Evolutionary conservation across 2,797 vertebrate genomes (phyloP).

Genomic region (Amblyraja radiata): DNA sequence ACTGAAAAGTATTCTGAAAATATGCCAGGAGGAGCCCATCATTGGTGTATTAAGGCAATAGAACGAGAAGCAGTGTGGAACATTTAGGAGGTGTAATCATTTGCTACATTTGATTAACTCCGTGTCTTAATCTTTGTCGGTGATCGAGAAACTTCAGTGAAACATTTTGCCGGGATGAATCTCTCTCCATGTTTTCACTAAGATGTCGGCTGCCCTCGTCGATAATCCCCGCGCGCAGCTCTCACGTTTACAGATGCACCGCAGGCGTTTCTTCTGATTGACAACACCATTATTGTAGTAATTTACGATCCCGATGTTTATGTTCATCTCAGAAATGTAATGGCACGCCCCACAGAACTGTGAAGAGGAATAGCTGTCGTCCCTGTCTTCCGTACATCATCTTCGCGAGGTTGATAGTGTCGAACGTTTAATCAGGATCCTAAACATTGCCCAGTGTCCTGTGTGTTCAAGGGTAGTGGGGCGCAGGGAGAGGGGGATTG

Average conservation of each 20-base stretch:
- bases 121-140: too few species aligned
- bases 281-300: background rate
- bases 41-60: too few species aligned
- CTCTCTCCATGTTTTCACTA: background rate
- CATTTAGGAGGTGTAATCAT: too few species aligned
- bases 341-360: background rate
- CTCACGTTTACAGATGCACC: background rate
- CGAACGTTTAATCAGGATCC: background rate
- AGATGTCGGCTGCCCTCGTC: background rate
- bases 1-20: background rate
- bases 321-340: background rate
- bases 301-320: too few species aligned
- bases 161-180: too few species aligned
- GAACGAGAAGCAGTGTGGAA: too few species aligned
- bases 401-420: too few species aligned
- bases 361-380: background rate
- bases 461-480: background rate
- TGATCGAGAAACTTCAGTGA: too few species aligned
- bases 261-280: background rate
- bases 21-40: background rate
- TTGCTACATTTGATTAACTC: too few species aligned
- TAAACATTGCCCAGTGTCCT: background rate
- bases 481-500: background rate
- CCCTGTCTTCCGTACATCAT: background rate
- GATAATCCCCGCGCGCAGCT: background rate